Evolutionary conservation across 2,797 vertebrate species (phyloP).

Genomic region (Myotis myotis): DNA sequence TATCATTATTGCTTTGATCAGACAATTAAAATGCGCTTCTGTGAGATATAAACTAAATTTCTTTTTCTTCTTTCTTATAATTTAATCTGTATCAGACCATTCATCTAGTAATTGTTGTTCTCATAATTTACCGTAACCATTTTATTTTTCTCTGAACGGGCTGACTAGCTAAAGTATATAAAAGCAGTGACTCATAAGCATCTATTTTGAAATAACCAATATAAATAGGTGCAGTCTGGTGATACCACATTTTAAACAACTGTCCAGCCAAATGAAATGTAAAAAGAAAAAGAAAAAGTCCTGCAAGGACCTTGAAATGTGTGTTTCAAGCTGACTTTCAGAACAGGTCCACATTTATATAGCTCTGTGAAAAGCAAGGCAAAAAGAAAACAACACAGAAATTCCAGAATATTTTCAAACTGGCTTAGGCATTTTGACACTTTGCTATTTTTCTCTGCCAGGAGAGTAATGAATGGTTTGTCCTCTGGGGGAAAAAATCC

Average conservation of each 20-base stretch:
- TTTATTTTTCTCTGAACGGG: background rate
- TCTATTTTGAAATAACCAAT: conserved; percentile 52
- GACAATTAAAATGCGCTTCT: background rate
- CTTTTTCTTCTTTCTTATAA: conserved; percentile 8
- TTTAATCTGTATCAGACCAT: conserved; percentile 13
- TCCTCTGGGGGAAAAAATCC: conserved; percentile 20
- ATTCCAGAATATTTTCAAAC: conserved; percentile 68
- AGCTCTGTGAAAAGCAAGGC: conserved; percentile 43
- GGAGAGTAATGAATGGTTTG: conserved; percentile 59
- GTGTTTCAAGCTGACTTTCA: conserved; percentile 38
- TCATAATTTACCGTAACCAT: conserved; percentile 18
- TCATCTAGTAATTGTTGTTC: conserved; percentile 33
- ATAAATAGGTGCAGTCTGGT: conserved; percentile 37
- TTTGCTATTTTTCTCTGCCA: conserved; percentile 63
- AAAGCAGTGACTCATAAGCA: conserved; percentile 32
- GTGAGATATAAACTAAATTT: background rate
- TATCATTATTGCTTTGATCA: background rate
- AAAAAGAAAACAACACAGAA: conserved; percentile 26
- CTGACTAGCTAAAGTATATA: background rate
- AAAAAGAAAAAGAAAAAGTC: background rate
- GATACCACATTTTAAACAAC: conserved; percentile 51
- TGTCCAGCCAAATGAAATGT: conserved; percentile 30
- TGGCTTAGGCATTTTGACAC: conserved; percentile 59
- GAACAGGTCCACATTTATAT: conserved; percentile 56
- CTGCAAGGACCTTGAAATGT: conserved; percentile 34